Evolutionary conservation across 2,797 vertebrate genomes (phyloP).

Genomic region (Serranus cabrilla): DNA sequence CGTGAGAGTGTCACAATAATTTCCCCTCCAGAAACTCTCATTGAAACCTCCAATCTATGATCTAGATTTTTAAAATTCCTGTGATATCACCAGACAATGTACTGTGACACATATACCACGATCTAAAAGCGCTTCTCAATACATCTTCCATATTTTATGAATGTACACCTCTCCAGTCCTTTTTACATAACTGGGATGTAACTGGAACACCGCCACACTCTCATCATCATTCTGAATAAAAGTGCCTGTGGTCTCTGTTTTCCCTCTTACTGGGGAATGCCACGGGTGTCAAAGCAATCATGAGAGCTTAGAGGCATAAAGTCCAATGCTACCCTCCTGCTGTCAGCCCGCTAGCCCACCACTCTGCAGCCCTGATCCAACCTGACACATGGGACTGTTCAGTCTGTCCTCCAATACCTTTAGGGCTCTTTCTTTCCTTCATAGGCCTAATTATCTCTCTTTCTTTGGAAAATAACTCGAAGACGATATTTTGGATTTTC

Average conservation of each 20-base stretch:
- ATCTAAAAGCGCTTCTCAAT: conserved; percentile 4
- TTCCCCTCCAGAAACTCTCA: neutral
- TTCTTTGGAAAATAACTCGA: conserved; percentile 41
- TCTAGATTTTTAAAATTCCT: neutral
- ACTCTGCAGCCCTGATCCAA: conserved; percentile 57
- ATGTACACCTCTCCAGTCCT: neutral
- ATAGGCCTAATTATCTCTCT: conserved; percentile 46
- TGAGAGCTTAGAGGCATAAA: conserved; percentile 60
- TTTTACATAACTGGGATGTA: conserved; percentile 22
- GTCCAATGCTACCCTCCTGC: conserved; percentile 57
- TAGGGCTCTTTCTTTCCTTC: conserved; percentile 22
- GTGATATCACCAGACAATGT: neutral
- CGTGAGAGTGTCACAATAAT: neutral
- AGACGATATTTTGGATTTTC: conserved; percentile 15
- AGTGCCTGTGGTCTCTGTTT: conserved; percentile 32
- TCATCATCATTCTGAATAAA: conserved; percentile 34
- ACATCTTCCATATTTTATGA: conserved; percentile 39
- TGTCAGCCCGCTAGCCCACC: conserved; percentile 62
- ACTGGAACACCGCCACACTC: conserved; percentile 7
- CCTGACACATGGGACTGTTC: conserved; percentile 63
- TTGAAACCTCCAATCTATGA: neutral
- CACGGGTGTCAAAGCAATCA: conserved; percentile 73
- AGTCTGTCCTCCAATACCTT: conserved; percentile 46
- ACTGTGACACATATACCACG: neutral
- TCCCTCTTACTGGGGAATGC: conserved; percentile 54